Evolutionary conservation across 2,797 vertebrate species (phyloP), one percentile per base, ranked within the genome.

Genomic region (Helostoma temminkii): DNA sequence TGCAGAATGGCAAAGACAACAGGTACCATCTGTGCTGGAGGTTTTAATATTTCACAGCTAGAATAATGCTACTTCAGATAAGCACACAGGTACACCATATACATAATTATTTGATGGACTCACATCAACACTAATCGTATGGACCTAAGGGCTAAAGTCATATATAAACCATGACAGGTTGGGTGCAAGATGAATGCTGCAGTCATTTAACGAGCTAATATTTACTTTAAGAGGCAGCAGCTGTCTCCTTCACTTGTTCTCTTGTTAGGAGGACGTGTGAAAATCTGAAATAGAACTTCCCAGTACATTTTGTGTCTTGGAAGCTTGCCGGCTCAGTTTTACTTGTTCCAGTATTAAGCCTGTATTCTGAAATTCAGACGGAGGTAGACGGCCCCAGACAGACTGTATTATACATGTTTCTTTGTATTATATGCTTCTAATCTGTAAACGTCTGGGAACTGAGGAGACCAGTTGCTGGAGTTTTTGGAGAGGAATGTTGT

Each of bases 1-100:
- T 97, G 86, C 95, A 96, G 81, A 98, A 98, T 0, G 96, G 96
- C 86, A 97, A 98, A 85, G 96, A 98, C 84, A 97, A 96, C 94
- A 97, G 96, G 96, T 97, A 88, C 5, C 0, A n/a, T 25, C 36
- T 24, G 8, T 48, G 9, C 22, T 21, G 4, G 26, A 6, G 9
- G 10, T 25, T 55, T 61, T 4, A 22, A 16, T 36, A 3, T 22
- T 46, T 32, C 19, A 45, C n/a, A 14, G 50, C 6, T n/a, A 10
- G 8, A 21, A 47, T 47, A n/a, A 9, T 36, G 28, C 34, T 46
- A 34, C 15, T 18, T 59, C 2, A 1, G 10, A 2, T 21, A 0
- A 57, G 14, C 4, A 37, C 36, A 15, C 15, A 1, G 4, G 9
- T 22, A 12, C 4, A 3, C n/a, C n/a, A n/a, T n/a, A n/a, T 18